Percentiles rank a stretch among this genome's conserved stretches.
Evolutionary conservation across 2,113 vertebrate genomes (phyloP).

Genomic region (Henicopernis longicauda): DNA sequence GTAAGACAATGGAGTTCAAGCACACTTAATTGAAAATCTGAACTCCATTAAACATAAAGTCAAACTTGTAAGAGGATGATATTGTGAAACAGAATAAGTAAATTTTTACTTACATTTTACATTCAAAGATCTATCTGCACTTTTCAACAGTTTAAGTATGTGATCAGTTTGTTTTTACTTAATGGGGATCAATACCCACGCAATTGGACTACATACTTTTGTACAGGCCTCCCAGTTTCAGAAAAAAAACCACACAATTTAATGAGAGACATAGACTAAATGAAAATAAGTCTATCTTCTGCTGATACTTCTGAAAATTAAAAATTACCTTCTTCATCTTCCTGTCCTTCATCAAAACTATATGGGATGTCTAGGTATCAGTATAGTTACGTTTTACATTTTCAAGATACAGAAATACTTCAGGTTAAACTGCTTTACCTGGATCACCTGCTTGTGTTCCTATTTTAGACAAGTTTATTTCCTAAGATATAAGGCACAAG

Average conservation of each 20-base stretch:
- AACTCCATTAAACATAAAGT: not conserved
- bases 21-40: not conserved
- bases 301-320: not conserved
- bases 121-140: not conserved
- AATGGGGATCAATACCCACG: not conserved
- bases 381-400: not conserved
- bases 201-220: not conserved
- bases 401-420: not conserved
- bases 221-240: not conserved
- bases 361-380: not conserved
- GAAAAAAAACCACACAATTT: not conserved
- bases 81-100: not conserved
- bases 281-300: not conserved
- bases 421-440: not conserved
- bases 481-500: not conserved
- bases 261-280: not conserved
- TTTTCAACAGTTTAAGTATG: not conserved
- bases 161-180: not conserved
- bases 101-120: not conserved
- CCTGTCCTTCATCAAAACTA: not conserved
- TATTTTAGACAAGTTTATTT: not conserved
- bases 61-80: not conserved
- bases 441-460: not conserved
- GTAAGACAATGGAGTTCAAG: not conserved
- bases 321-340: not conserved